Conservation (phyloP, 2,113 vertebrate species). For the Rissa tridactyla region DNA sequence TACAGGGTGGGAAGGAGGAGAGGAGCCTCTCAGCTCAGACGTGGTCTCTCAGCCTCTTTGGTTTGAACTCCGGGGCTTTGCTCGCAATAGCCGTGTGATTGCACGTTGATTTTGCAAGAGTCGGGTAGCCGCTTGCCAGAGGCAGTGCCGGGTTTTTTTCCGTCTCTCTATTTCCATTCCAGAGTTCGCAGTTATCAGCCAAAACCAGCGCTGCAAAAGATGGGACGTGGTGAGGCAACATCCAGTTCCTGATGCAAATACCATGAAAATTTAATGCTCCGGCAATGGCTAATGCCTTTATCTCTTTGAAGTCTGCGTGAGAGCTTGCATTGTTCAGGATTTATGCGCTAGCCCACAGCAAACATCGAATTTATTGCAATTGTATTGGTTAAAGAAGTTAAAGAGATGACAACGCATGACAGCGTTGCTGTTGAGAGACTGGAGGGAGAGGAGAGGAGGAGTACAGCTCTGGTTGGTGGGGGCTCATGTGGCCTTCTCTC, state of each 20-base stretch:
- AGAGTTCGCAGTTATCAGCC: neutral
- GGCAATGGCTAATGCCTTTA: neutral
- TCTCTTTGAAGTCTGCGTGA: neutral
- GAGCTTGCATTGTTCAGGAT: neutral
- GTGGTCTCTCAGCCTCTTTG: neutral
- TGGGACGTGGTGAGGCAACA: neutral
- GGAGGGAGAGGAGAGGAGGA: neutral
- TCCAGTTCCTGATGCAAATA: neutral
- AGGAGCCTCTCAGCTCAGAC: neutral
- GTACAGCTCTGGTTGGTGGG: neutral
- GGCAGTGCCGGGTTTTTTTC: neutral
- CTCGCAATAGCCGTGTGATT: neutral
- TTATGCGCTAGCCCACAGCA: neutral
- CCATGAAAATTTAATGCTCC: conserved; percentile 36
- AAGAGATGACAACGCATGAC: neutral
- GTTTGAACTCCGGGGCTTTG: neutral
- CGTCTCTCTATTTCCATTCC: neutral
- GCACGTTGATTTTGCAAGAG: neutral
- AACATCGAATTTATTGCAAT: neutral
- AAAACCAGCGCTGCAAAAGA: neutral
- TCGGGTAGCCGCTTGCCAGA: neutral
- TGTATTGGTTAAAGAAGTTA: neutral
- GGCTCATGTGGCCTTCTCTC: neutral
- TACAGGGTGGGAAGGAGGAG: neutral
- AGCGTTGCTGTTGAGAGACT: neutral